These are phyloP conservation scores for Ptychoptera contaminata DNA, from an alignment of 2,888 invertebrate species.

Conservation along the genomic window DNA sequence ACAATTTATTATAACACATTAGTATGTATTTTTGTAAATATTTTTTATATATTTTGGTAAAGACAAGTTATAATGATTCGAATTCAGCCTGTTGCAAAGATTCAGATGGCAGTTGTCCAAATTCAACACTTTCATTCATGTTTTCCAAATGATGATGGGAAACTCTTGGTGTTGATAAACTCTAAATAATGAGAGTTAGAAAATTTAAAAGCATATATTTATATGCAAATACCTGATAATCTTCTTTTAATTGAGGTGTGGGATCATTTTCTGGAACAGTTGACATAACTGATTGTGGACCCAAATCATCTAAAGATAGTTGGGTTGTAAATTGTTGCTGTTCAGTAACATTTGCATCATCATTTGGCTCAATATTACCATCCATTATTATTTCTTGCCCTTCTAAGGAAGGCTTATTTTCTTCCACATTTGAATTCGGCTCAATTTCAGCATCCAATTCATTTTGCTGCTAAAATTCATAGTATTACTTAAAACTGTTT, in stretches of 20 bases:
- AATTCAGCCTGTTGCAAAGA: too few species aligned
- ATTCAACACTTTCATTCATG: too few species aligned
- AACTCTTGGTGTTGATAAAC: too few species aligned
- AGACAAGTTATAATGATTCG: too few species aligned
- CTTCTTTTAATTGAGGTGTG: slow-evolving; percentile 7
- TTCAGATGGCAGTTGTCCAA: too few species aligned
- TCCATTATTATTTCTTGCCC: slow-evolving; percentile 1
- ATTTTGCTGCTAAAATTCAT: neutral
- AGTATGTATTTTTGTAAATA: too few species aligned
- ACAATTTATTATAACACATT: too few species aligned
- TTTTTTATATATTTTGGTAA: too few species aligned
- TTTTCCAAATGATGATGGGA: too few species aligned
- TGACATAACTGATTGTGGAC: slow-evolving; percentile 36
- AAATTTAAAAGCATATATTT: too few species aligned
- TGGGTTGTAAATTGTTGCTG: slow-evolving; percentile 16
- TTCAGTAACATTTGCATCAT: slow-evolving; percentile 3
- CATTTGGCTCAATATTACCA: slow-evolving; percentile 1
- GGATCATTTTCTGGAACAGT: slow-evolving; percentile 18
- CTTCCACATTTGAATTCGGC: neutral
- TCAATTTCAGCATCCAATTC: neutral
- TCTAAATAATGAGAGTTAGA: too few species aligned
- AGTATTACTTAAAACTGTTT: neutral
- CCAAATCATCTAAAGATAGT: slow-evolving; percentile 36
- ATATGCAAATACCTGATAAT: slow-evolving; percentile 7
- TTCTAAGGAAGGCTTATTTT: neutral